These are phyloP conservation scores for Tribolium freemani DNA, from an alignment of 2,888 invertebrate species.

Conservation along the genomic window DNA sequence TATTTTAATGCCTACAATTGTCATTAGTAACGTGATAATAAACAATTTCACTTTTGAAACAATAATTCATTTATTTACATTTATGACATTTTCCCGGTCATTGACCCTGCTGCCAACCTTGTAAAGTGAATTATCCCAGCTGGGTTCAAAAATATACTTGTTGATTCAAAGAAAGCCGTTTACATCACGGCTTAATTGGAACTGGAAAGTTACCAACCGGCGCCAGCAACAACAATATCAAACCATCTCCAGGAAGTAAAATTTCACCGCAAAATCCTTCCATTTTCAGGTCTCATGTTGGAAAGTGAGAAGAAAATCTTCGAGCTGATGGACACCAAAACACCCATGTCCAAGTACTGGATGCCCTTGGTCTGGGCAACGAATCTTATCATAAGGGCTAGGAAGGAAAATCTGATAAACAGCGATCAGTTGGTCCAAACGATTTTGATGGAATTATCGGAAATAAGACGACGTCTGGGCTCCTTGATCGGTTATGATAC, in stretches of 20 bases:
- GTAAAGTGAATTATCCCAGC: no score
- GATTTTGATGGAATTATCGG: constrained; percentile 88
- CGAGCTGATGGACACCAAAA: constrained; percentile 90
- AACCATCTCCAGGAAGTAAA: constrained; percentile 37
- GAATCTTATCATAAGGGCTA: constrained; percentile 89
- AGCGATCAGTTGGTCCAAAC: constrained; percentile 96
- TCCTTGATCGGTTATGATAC: constrained; percentile 92
- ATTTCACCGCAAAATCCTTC: not conserved
- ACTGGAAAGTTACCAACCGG: constrained; percentile 36
- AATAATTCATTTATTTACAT: no score
- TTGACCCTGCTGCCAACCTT: no score
- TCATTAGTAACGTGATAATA: no score
- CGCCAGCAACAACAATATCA: constrained; percentile 31
- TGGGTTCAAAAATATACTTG: not conserved
- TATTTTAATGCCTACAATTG: no score
- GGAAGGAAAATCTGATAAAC: constrained; percentile 86
- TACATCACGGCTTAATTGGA: constrained; percentile 18
- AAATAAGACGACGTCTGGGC: constrained; percentile 87
- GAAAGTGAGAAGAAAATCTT: constrained; percentile 93
- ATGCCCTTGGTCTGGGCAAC: constrained; percentile 95
- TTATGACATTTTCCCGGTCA: no score
- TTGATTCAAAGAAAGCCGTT: constrained; percentile 12
- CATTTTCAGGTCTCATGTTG: constrained; percentile 80
- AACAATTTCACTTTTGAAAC: no score
- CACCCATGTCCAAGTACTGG: constrained; percentile 94